phyloP scores from a whole-genome alignment of 1,140 invertebrate species.

The Papilio xuthus region DNA sequence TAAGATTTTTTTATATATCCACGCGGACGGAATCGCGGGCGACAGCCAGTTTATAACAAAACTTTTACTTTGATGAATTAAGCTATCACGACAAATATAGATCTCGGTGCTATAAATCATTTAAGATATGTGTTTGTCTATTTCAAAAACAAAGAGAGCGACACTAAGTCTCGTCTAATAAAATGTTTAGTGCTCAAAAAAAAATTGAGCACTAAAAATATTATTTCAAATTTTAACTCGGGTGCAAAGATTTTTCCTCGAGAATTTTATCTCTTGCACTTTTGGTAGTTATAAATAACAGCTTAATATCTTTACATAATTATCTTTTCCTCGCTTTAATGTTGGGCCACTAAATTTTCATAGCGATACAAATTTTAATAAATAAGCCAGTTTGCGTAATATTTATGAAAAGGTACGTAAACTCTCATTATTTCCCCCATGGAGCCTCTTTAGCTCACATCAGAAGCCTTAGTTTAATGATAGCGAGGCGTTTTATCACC shows the following conservation, averaged over 20 bases:
- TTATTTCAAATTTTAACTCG: too few species aligned
- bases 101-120: not conserved
- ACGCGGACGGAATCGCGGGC: too few species aligned
- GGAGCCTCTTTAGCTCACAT: conserved; percentile 32
- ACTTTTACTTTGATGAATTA: not conserved
- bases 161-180: not conserved
- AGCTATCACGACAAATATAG: not conserved
- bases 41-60: not conserved
- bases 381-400: not conserved
- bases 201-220: too few species aligned
- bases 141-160: not conserved
- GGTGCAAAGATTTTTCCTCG: not conserved
- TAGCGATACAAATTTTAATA: not conserved
- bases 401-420: conserved; percentile 34
- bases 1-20: too few species aligned
- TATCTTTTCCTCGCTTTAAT: not conserved
- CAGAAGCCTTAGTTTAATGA: conserved; percentile 39
- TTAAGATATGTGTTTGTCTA: not conserved
- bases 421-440: conserved; percentile 35
- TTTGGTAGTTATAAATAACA: not conserved
- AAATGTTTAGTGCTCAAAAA: too few species aligned
- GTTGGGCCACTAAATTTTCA: not conserved
- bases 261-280: not conserved
- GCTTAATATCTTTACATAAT: not conserved
- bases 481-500: conserved; percentile 43